Base-by-base conservation (phyloP, 2,888 invertebrate genomes). In the Pyrocoelia pectoralis region DNA sequence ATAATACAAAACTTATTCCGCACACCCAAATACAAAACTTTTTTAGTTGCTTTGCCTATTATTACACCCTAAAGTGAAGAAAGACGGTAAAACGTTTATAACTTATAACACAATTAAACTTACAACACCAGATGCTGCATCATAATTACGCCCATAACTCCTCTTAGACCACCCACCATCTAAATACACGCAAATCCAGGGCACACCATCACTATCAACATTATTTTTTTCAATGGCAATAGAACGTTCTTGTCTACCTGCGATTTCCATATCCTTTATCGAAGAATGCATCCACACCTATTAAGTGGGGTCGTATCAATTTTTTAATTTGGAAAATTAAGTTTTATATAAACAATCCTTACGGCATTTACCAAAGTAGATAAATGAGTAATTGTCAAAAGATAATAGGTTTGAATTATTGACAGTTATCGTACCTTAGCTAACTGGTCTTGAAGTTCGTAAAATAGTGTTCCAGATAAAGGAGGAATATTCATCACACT, bases 401-500 rank as follows among this genome's bases (percentile, higher is more conserved):
- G n/a, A n/a, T n/a, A n/a, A n/a, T n/a, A n/a, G n/a, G n/a, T n/a
- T n/a, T n/a, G n/a, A n/a, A n/a, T n/a, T n/a, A n/a, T n/a, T n/a
- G n/a, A n/a, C n/a, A n/a, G n/a, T n/a, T 48, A 14, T 8, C 18
- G 12, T 53, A 53, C 53, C 4, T 53, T 41, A 12, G 15, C 13
- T 17, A 53, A 19, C 9, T 17, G 12, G 5, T 41, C 41, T n/a
- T 53, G 53, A 17, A 53, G 33, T n/a, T 33, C 14, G n/a, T 53
- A 53, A 53, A 53, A 53, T 38, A 40, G 10, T 8, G 41, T 43
- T 18, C 14, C 13, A 2, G 55, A 55, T 18, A 55, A 1, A 9
- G 28, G n/a, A 14, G 55, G 55, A 10, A 55, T 55, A 55, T 55
- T 13, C 19, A 55, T 13, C 4, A 41, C n/a, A 14, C 24, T 17